Evolutionary conservation across 1,140 invertebrate species (phyloP).

Genomic region (Drosophila lini): DNA sequence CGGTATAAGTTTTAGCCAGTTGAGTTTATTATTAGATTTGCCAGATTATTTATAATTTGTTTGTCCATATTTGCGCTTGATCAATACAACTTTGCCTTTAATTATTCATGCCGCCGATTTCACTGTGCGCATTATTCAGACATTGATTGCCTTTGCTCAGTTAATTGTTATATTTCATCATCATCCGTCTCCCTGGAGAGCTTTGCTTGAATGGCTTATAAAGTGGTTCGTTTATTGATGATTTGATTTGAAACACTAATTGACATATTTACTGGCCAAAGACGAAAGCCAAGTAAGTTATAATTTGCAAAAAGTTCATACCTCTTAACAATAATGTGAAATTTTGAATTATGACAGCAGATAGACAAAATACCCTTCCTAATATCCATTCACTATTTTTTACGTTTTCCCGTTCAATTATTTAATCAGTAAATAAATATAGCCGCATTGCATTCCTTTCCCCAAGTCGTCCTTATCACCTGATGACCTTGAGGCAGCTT

Average conservation of each 20-base stretch:
- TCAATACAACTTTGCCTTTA: background rate
- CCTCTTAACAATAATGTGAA: background rate
- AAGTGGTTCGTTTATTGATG: background rate
- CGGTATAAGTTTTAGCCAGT: constrained; percentile 4
- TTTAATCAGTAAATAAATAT: constrained; percentile 3
- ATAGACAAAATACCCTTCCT: background rate
- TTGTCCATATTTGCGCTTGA: constrained; percentile 2
- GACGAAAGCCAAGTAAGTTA: background rate
- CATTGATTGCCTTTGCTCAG: background rate
- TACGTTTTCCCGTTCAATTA: background rate
- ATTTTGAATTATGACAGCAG: no score
- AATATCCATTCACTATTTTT: constrained; percentile 10
- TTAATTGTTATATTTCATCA: constrained; percentile 2
- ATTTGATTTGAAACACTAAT: background rate
- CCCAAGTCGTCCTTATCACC: background rate
- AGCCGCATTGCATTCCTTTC: constrained; percentile 1
- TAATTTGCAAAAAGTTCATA: no score
- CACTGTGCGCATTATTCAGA: background rate
- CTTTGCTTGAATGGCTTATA: background rate
- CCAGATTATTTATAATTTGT: constrained; percentile 18
- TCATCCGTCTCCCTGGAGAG: background rate
- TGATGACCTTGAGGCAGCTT: constrained; percentile 1
- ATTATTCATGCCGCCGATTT: constrained; percentile 13
- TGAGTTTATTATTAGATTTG: constrained; percentile 23
- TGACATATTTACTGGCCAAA: background rate